Conservation (phyloP, 2,797 vertebrate genomes). For the Pampus argenteus region DNA sequence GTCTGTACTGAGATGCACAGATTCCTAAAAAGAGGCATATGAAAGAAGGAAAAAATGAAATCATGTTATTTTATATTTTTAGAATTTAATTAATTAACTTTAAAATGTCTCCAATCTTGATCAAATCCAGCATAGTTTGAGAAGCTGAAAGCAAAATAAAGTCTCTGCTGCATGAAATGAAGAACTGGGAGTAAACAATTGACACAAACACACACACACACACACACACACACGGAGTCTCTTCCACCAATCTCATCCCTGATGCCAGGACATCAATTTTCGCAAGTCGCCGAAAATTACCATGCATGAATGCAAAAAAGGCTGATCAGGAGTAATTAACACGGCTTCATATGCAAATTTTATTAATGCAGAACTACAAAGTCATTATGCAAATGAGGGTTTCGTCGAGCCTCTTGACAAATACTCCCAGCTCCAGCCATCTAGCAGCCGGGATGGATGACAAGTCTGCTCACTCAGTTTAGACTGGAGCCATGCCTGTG, state of each 20-base stretch:
- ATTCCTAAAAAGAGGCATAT: neutral
- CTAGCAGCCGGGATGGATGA: slow-evolving; percentile 82
- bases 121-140: slow-evolving; percentile 25
- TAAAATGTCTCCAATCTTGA: slow-evolving; percentile 24
- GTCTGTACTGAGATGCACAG: too few relatives aligned
- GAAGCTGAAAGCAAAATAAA: slow-evolving; percentile 45
- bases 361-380: slow-evolving; percentile 99
- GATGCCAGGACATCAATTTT: slow-evolving; percentile 99
- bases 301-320: slow-evolving; percentile 99
- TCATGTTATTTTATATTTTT: slow-evolving; percentile 15
- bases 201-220: slow-evolving; percentile 55
- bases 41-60: neutral
- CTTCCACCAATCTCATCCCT: slow-evolving; percentile 83
- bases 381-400: slow-evolving; percentile 99
- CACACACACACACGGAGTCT: slow-evolving; percentile 51
- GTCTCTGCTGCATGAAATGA: slow-evolving; percentile 66
- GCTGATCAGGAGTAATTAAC: slow-evolving; percentile 99
- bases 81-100: slow-evolving; percentile 8
- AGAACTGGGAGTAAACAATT: slow-evolving; percentile 70
- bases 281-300: slow-evolving; percentile 99
- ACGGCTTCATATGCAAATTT: slow-evolving; percentile 99
- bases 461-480: slow-evolving; percentile 90
- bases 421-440: slow-evolving; percentile 96
- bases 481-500: slow-evolving; percentile 83
- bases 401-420: slow-evolving; percentile 99